Evolutionary conservation across 1,140 invertebrate genomes (phyloP).

Genomic region (Bombus waltoni): DNA sequence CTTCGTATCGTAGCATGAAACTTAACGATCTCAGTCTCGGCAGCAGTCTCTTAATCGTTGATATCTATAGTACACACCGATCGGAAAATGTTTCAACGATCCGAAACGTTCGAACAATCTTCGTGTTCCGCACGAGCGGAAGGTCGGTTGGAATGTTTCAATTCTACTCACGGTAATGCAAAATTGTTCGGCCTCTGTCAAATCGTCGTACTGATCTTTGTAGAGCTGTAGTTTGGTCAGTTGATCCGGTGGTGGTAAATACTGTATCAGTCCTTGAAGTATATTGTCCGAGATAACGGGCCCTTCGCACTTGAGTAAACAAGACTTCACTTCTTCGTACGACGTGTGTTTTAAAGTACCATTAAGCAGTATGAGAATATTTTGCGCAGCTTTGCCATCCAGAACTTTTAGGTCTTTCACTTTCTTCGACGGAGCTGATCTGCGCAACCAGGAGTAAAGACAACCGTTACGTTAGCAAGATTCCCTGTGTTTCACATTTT

Average conservation of each 20-base stretch:
- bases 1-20: constrained; percentile 93
- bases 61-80: constrained; percentile 83
- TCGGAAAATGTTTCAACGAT: not conserved
- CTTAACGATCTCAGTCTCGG: constrained; percentile 94
- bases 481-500: not conserved
- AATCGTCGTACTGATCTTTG: constrained; percentile 90
- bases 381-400: constrained; percentile 96
- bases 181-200: constrained; percentile 98
- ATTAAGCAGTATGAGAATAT: constrained; percentile 95
- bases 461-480: not conserved
- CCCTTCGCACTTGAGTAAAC: constrained; percentile 94
- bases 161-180: constrained; percentile 89
- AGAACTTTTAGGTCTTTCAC: constrained; percentile 95
- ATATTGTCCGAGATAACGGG: constrained; percentile 91
- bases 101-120: too few species aligned
- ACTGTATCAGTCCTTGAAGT: constrained; percentile 92
- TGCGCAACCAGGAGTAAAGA: constrained; percentile 69
- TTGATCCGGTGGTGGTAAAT: constrained; percentile 95
- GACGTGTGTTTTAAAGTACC: constrained; percentile 95
- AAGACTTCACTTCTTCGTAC: constrained; percentile 92
- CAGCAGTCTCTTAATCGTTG: constrained; percentile 92
- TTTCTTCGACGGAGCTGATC: constrained; percentile 89
- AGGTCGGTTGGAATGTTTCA: constrained; percentile 81
- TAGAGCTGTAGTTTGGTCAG: constrained; percentile 91
- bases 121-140: too few species aligned